Evolutionary conservation across 2,797 vertebrate genomes (phyloP).

Genomic region (Coracias cyanogaster): DNA sequence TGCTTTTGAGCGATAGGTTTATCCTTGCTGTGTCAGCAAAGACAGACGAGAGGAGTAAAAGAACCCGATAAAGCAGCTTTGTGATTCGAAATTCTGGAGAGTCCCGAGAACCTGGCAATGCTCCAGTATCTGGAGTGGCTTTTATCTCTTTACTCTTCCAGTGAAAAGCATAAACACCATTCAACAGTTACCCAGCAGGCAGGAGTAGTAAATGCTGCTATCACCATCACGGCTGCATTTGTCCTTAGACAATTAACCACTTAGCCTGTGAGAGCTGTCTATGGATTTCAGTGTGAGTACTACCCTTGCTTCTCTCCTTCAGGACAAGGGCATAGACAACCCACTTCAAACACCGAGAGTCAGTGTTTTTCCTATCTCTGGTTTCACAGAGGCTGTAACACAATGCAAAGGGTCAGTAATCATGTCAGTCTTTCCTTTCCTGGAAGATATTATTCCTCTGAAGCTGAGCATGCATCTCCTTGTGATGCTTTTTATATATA

Average conservation of each 20-base stretch:
- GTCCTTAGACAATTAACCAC: conserved; percentile 53
- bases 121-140: conserved; percentile 28
- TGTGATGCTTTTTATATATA: conserved; percentile 54
- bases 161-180: not conserved
- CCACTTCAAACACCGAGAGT: not conserved
- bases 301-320: conserved; percentile 38
- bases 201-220: not conserved
- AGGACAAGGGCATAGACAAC: conserved; percentile 35
- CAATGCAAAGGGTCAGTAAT: conserved; percentile 11
- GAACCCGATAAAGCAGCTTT: conserved; percentile 23
- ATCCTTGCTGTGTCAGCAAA: conserved; percentile 32
- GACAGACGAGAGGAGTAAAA: not conserved
- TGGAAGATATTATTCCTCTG: not conserved
- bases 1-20: not conserved
- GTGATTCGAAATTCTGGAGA: conserved; percentile 45
- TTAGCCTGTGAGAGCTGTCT: conserved; percentile 8
- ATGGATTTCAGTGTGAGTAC: not conserved
- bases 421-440: not conserved
- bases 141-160: conserved; percentile 34
- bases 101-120: conserved; percentile 17
- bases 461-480: conserved; percentile 12
- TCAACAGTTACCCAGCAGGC: conserved; percentile 19
- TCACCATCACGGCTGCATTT: not conserved
- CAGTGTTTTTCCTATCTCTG: not conserved
- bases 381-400: not conserved